Evolutionary conservation across 1,140 invertebrate species (phyloP).

Genomic region (Apis florea): DNA sequence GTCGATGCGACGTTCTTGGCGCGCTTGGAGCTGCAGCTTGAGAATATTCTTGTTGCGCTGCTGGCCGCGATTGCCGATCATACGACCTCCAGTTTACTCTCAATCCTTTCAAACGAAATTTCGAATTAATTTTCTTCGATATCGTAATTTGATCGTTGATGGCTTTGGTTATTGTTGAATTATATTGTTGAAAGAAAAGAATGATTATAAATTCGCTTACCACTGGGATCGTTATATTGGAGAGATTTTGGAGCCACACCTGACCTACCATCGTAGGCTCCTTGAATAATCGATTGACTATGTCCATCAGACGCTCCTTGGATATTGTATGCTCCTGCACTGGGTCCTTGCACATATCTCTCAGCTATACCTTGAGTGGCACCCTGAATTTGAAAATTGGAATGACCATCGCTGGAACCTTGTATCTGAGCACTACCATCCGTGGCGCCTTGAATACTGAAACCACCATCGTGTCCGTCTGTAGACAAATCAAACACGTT

Average conservation of each 20-base stretch:
- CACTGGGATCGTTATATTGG: constrained; percentile 76
- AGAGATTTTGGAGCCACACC: constrained; percentile 59
- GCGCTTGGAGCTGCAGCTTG: constrained; percentile 38
- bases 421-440: constrained; percentile 69
- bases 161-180: not conserved
- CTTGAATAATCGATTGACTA: constrained; percentile 57
- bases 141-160: not conserved
- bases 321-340: constrained; percentile 61
- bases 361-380: constrained; percentile 61
- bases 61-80: constrained; percentile 54
- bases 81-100: constrained; percentile 77
- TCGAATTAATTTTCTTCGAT: constrained; percentile 3
- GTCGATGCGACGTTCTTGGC: constrained; percentile 74
- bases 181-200: not conserved
- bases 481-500: not conserved
- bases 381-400: constrained; percentile 73
- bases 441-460: constrained; percentile 74
- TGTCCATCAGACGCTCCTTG: constrained; percentile 69
- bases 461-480: constrained; percentile 72
- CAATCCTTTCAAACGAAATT: constrained; percentile 62
- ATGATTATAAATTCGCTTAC: constrained; percentile 47
- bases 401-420: constrained; percentile 74
- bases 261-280: constrained; percentile 64
- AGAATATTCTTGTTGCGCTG: constrained; percentile 46
- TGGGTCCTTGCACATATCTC: constrained; percentile 54